Conservation (phyloP, 2,888 invertebrate species). For the Microplitis deprimator region DNA sequence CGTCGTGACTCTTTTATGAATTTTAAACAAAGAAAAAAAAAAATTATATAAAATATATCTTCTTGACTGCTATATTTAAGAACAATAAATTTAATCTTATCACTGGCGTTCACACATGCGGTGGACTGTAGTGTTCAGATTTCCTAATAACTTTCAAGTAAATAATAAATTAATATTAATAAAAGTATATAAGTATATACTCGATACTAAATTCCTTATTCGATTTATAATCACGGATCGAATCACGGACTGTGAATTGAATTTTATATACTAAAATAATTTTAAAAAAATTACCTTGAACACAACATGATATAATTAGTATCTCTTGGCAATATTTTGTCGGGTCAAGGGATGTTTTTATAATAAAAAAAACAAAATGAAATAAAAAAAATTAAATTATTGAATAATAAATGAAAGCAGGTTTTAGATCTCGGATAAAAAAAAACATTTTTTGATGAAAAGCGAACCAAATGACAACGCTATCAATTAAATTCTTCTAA, state of each 20-base stretch:
- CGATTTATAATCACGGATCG: conserved; percentile 53
- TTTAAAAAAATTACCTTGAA: conserved; percentile 51
- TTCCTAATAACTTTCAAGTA: conserved; percentile 59
- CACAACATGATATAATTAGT: conserved; percentile 59
- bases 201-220: conserved; percentile 46
- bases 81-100: conserved; percentile 46
- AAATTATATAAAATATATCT: conserved; percentile 38
- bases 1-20: conserved; percentile 32
- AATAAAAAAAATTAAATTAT: not conserved
- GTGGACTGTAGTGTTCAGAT: conserved; percentile 68
- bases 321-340: conserved; percentile 70
- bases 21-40: conserved; percentile 36
- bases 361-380: conserved; percentile 54
- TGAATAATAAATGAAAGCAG: conserved; percentile 39
- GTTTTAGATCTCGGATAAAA: conserved; percentile 63
- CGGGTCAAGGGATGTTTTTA: conserved; percentile 69
- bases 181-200: conserved; percentile 43
- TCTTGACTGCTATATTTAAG: conserved; percentile 55
- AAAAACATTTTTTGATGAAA: conserved; percentile 50
- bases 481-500: conserved; percentile 23
- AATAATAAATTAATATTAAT: conserved; percentile 18
- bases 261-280: conserved; percentile 59
- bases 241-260: conserved; percentile 65
- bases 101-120: conserved; percentile 45
- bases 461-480: conserved; percentile 36